Evolutionary conservation across 2,113 vertebrate species (phyloP).

Genomic region (Mus spicilegus): DNA sequence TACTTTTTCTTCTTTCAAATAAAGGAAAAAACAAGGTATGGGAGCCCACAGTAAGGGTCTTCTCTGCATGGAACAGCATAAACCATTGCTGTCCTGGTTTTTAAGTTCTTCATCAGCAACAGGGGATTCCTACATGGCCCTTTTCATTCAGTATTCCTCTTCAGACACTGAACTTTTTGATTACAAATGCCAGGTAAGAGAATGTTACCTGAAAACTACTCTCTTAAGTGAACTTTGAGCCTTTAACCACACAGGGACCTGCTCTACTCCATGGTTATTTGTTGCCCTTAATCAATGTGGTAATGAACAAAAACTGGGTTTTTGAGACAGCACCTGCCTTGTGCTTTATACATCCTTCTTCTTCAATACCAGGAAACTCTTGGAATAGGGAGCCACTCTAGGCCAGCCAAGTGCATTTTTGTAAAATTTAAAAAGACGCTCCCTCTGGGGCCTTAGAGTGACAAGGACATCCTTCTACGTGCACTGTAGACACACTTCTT

Average conservation of each 20-base stretch:
- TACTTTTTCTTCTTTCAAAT: conserved; percentile 68
- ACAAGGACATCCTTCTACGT: neutral
- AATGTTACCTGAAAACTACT: conserved; percentile 47
- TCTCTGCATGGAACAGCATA: conserved; percentile 66
- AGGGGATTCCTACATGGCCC: conserved; percentile 46
- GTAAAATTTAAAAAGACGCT: neutral
- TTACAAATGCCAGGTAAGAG: conserved; percentile 77
- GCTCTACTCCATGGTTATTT: neutral
- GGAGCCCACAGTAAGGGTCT: conserved; percentile 58
- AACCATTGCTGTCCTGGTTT: conserved; percentile 62
- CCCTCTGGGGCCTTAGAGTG: neutral
- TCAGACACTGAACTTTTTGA: conserved; percentile 61
- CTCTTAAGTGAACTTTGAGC: neutral
- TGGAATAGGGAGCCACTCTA: neutral
- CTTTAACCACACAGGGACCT: conserved; percentile 20
- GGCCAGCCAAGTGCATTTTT: neutral
- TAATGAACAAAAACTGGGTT: neutral
- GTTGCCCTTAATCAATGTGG: neutral
- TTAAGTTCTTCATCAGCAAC: conserved; percentile 51
- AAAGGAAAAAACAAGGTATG: neutral
- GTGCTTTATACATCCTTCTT: neutral
- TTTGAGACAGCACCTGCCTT: neutral
- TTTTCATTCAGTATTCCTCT: conserved; percentile 67
- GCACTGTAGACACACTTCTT: neutral
- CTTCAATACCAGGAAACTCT: neutral